Evolutionary conservation across 2,797 vertebrate species (phyloP), one percentile per base, ranked within the genome.

Genomic region (Oreochromis grahami): DNA sequence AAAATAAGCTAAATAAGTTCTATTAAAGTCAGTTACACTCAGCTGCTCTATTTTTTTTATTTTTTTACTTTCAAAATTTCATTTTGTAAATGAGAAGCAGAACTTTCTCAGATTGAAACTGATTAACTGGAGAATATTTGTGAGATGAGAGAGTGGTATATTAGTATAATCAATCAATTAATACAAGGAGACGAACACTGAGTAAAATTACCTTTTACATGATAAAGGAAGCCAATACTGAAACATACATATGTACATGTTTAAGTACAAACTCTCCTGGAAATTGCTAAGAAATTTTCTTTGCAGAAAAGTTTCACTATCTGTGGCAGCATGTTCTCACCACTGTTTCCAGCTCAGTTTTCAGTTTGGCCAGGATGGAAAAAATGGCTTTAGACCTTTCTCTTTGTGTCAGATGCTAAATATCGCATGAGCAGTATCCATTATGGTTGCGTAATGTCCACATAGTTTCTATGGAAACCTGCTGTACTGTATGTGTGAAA

Each of bases 341-440:
- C 36, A 15, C 63, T 24, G 38, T 15, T 43, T 26, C 41, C 14
- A 26, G 65, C 36, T 24, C 38, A 24, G 63, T 4, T 12, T 63
- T 0, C 60, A 21, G 7, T 68, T 41, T 2, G n/a, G n/a, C 36
- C 14, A 5, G 2, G 6, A 5, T 45, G 21, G 5, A 19, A 48
- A 38, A 70, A 72, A 1, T 1, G 6, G 6, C 68, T 72, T 19
- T 19, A 8, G 68, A 72, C 68, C 43, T 87, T 86, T n/a, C n/a
- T 87, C 78, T 85, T 56, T 65, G 34, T 86, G 86, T 81, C 76
- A 78, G 72, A 36, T 63, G 29, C 65, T 80, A 68, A 87, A 85
- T 79, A 85, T 79, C 80, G 43, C 3, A 78, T 48, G 78, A 74
- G 78, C 53, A 76, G 51, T 12, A 70, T 85, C 68, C 56, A 82